Conservation (phyloP, 2,113 vertebrate species). For the Pelmatolapia mariae region DNA sequence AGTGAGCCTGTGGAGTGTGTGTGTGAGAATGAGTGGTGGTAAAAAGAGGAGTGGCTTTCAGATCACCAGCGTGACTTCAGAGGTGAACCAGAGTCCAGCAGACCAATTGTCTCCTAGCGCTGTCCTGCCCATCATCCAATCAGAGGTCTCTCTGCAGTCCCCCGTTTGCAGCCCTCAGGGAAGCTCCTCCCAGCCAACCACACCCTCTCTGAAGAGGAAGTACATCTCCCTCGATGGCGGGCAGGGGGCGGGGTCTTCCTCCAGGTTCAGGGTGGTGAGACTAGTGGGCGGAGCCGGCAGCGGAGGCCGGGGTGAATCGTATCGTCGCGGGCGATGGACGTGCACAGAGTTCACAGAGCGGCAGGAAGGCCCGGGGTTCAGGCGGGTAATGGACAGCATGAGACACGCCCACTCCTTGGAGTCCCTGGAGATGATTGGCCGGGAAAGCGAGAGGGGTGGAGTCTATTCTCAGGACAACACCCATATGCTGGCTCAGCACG, state of each 20-base stretch:
- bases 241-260: constrained; percentile 11
- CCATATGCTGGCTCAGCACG: constrained; percentile 27
- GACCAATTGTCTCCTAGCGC: neutral
- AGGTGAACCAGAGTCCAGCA: constrained; percentile 56
- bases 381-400: constrained; percentile 69
- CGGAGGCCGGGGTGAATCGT: constrained; percentile 70
- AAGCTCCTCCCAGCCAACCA: constrained; percentile 64
- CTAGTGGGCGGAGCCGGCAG: constrained; percentile 43
- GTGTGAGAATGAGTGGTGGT: constrained; percentile 71
- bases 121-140: neutral
- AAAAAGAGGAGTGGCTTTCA: constrained; percentile 86
- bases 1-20: constrained; percentile 1
- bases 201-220: constrained; percentile 46
- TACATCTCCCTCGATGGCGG: constrained; percentile 36
- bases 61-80: constrained; percentile 86
- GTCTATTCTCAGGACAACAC: constrained; percentile 40
- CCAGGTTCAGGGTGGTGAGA: constrained; percentile 82
- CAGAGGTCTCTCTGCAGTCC: neutral
- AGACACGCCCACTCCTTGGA: constrained; percentile 82
- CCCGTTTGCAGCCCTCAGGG: constrained; percentile 2
- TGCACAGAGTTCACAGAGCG: constrained; percentile 78
- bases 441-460: constrained; percentile 11
- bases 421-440: constrained; percentile 70
- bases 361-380: constrained; percentile 56
- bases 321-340: constrained; percentile 80